Conservation (phyloP, 1,140 invertebrate species). For the Lethocerus indicus region DNA sequence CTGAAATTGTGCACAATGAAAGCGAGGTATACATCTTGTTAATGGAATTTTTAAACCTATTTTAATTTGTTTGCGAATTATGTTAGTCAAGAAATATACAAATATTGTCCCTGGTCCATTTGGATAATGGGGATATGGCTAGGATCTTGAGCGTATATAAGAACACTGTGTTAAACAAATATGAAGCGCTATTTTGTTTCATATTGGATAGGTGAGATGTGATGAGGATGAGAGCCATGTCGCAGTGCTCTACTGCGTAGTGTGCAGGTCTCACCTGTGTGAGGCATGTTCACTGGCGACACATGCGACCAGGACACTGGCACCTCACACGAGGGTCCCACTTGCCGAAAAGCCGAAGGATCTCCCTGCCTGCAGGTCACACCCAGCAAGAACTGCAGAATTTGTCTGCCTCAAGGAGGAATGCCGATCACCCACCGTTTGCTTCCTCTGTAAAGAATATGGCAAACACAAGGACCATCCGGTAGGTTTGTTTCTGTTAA, state of each 20-base stretch:
- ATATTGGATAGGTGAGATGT: too few species aligned
- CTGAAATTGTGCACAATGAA: not conserved
- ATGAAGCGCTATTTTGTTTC: too few species aligned
- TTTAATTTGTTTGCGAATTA: too few species aligned
- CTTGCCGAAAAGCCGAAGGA: constrained; percentile 41
- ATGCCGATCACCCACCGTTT: constrained; percentile 34
- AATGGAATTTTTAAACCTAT: constrained; percentile 1
- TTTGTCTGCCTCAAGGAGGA: constrained; percentile 40
- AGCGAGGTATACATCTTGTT: not conserved
- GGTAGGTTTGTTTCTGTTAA: constrained; percentile 21
- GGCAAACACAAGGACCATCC: constrained; percentile 37
- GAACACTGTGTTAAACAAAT: too few species aligned
- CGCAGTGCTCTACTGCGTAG: constrained; percentile 39
- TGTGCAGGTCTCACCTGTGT: constrained; percentile 38
- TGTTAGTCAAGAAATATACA: too few species aligned
- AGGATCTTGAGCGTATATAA: too few species aligned
- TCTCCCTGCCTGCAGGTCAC: constrained; percentile 37
- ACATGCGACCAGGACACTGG: constrained; percentile 36
- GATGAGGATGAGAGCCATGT: constrained; percentile 36
- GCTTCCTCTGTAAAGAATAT: constrained; percentile 43
- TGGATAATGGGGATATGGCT: too few species aligned
- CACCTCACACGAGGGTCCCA: constrained; percentile 36
- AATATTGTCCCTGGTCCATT: too few species aligned
- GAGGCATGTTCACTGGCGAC: constrained; percentile 35
- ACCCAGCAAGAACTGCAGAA: constrained; percentile 37